Evolutionary conservation across 2,113 vertebrate genomes (phyloP).

Genomic region (Stercorarius parasiticus): DNA sequence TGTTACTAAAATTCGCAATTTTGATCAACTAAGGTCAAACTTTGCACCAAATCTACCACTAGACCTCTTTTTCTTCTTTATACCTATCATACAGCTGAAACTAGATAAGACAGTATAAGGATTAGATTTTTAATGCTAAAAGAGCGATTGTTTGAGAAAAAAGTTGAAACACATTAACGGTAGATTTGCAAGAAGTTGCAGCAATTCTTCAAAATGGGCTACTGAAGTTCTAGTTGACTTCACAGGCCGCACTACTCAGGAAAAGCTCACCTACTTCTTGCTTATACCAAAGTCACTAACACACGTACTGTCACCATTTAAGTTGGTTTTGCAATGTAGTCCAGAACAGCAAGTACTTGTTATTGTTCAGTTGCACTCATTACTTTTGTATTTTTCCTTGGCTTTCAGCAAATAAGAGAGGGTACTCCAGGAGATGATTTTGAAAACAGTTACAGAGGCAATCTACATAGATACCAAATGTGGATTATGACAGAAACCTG

Average conservation of each 20-base stretch:
- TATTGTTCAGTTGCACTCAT: background rate
- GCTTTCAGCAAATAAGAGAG: background rate
- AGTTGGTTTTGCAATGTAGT: background rate
- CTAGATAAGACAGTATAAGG: background rate
- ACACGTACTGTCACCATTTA: background rate
- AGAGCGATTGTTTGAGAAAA: background rate
- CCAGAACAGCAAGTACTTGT: background rate
- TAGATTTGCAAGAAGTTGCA: background rate
- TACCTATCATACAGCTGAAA: background rate
- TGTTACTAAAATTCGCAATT: background rate
- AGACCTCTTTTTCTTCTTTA: background rate
- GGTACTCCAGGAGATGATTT: background rate
- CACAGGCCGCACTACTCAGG: background rate
- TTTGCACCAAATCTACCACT: background rate
- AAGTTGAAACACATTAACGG: background rate
- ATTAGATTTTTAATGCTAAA: background rate
- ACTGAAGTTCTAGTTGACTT: background rate
- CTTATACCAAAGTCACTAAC: background rate
- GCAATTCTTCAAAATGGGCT: background rate
- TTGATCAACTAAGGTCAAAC: background rate
- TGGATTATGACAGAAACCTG: background rate
- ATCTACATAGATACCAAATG: background rate
- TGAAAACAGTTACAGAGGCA: rapidly evolving
- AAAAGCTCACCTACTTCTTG: background rate
- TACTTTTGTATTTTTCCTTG: background rate